phyloP scores from a whole-genome alignment of 2,797 vertebrate genomes.

The Hephaestus fuliginosus region DNA sequence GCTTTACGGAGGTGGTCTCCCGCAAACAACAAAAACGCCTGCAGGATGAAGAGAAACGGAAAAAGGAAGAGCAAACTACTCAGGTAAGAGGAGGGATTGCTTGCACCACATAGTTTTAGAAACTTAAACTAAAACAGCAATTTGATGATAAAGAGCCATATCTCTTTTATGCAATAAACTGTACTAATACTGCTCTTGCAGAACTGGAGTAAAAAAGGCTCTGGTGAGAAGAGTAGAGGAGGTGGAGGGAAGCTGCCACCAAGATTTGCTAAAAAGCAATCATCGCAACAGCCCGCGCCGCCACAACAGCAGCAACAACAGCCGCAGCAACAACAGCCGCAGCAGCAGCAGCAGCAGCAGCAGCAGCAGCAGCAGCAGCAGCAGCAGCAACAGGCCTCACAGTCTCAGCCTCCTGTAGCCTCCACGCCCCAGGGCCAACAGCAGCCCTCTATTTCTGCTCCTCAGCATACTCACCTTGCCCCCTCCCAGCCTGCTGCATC shows the following conservation, averaged over 20 bases:
- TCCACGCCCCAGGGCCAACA: slow-evolving; percentile 66
- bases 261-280: slow-evolving; percentile 97
- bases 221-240: slow-evolving; percentile 92
- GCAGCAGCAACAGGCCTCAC: slow-evolving; percentile 67
- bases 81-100: slow-evolving; percentile 84
- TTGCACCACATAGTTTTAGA: background rate
- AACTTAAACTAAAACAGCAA: background rate
- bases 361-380: slow-evolving; percentile 75
- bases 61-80: slow-evolving; percentile 97
- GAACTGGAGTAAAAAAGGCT: slow-evolving; percentile 97
- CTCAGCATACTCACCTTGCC: slow-evolving; percentile 84
- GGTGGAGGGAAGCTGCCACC: slow-evolving; percentile 96
- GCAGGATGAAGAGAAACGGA: slow-evolving; percentile 97
- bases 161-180: background rate
- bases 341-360: slow-evolving; percentile 76
- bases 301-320: slow-evolving; percentile 24
- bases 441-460: slow-evolving; percentile 73
- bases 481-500: slow-evolving; percentile 79
- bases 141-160: background rate
- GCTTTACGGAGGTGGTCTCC: slow-evolving; percentile 99
- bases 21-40: slow-evolving; percentile 98
- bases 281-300: slow-evolving; percentile 82
- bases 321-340: slow-evolving; percentile 63
- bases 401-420: slow-evolving; percentile 71
- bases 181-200: slow-evolving; percentile 58